phyloP scores from a whole-genome alignment of 2,113 vertebrate species.

The Sebastes schlegelii region DNA sequence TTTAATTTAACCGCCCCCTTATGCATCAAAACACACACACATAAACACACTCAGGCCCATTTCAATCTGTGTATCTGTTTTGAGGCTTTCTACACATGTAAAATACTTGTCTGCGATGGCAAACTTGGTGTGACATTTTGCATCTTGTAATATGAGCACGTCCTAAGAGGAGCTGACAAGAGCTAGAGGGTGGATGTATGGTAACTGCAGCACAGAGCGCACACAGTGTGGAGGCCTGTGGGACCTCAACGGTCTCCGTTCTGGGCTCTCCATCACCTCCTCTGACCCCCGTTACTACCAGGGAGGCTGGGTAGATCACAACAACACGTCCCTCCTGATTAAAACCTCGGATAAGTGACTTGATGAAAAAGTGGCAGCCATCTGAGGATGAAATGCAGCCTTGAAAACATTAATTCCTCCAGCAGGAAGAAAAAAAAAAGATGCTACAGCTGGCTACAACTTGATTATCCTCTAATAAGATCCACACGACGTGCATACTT shows the following conservation, averaged over 20 bases:
- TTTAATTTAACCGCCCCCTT: constrained; percentile 7
- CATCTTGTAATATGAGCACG: constrained; percentile 74
- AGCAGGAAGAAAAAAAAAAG: constrained; percentile 18
- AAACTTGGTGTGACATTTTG: constrained; percentile 77
- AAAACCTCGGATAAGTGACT: constrained; percentile 52
- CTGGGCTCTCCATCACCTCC: constrained; percentile 65
- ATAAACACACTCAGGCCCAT: background rate
- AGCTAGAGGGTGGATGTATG: constrained; percentile 70
- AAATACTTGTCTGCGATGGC: constrained; percentile 52
- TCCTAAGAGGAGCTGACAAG: constrained; percentile 79
- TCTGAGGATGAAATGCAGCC: constrained; percentile 37
- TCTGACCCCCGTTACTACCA: constrained; percentile 57
- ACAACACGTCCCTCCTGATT: constrained; percentile 63
- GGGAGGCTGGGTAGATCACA: constrained; percentile 54
- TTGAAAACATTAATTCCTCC: constrained; percentile 53
- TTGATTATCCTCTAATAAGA: constrained; percentile 48
- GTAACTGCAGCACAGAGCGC: constrained; percentile 63
- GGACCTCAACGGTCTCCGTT: constrained; percentile 52
- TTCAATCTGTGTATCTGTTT: constrained; percentile 27
- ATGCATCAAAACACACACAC: constrained; percentile 13
- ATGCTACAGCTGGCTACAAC: constrained; percentile 21
- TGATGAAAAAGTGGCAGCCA: constrained; percentile 45
- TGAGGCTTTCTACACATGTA: constrained; percentile 36
- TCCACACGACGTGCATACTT: constrained; percentile 40
- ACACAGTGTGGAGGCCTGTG: constrained; percentile 50